These are phyloP conservation scores for Brachionichthys hirsutus DNA, from an alignment of 2,113 vertebrate species.

Conservation along the genomic window DNA sequence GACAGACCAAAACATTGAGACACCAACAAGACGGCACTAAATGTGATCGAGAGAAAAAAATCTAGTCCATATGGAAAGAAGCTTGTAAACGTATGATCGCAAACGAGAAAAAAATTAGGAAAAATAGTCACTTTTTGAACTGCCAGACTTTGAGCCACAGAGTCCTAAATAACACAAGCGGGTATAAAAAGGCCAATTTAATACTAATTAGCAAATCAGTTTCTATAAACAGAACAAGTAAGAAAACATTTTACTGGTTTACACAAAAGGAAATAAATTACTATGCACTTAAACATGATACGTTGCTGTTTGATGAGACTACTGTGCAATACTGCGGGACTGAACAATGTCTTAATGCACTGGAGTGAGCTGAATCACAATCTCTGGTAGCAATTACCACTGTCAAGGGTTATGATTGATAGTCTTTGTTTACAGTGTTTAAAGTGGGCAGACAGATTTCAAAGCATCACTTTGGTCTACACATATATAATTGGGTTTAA, in stretches of 20 bases:
- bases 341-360: constrained; percentile 28
- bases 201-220: constrained; percentile 42
- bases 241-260: constrained; percentile 32
- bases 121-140: constrained; percentile 13
- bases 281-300: constrained; percentile 30
- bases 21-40: no score
- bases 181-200: constrained; percentile 15
- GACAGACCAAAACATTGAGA: no score
- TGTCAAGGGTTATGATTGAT: constrained; percentile 79
- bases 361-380: constrained; percentile 14
- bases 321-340: constrained; percentile 28
- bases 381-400: constrained; percentile 79
- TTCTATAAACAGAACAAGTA: constrained; percentile 26
- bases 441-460: constrained; percentile 74
- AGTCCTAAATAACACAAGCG: constrained; percentile 32
- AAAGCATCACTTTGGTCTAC: constrained; percentile 75
- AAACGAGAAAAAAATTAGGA: neutral
- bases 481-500: constrained; percentile 76
- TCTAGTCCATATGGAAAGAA: no score
- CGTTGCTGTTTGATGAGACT: constrained; percentile 41
- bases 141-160: constrained; percentile 12
- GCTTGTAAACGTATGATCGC: neutral
- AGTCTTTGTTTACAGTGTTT: constrained; percentile 82
- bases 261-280: constrained; percentile 25
- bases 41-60: neutral